Evolutionary conservation across 2,113 vertebrate species (phyloP), one percentile per base, ranked within the genome.

Genomic region (Zosterops borbonicus): DNA sequence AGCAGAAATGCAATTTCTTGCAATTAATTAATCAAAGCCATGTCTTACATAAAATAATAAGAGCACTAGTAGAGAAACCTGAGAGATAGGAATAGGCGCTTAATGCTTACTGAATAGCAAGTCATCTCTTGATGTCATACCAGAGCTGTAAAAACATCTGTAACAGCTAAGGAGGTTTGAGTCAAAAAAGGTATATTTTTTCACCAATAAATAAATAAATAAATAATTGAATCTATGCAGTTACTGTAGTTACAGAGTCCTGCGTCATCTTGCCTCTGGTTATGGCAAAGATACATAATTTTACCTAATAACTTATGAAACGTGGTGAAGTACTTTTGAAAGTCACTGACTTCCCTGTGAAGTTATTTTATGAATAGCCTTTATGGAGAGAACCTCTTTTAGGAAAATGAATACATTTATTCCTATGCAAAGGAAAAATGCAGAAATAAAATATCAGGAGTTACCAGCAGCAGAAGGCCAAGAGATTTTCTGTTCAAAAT

Each of bases 221-320:
- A 35, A 35, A 35, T 35, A 35, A 35, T 35, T 35, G 35, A 35
- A 35, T 80, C 21, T 78, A 16, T 1, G 10, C 8, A 14, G 31
- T 67, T 70, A 35, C 28, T 77, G 17, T 41, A 56, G 53, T 65
- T 87, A n/a, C 2, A 0, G 70, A 52, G 35, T 49, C 16, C 12
- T 19, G 22, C 76, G 53, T 42, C 78, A 14, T 84, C 76, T 74
- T 71, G 58, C 60, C 50, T 65, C 29, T 46, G 23, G 15, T 69
- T 81, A 69, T 70, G 37, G 55, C 68, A 90, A 67, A 76, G 46
- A 78, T 85, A 90, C 64, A n/a, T 2, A 33, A 46, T 84, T 93
- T 95, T 64, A 31, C 44, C 58, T 53, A 90, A 87, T 76, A 53
- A 68, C 77, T 80, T 74, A 69, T 85, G 59, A 94, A 89, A 93